A percentile compares a stretch with the other conserved stretches of the same genome.
phyloP scores from a whole-genome alignment of 2,888 invertebrate species.

The Acronicta leporina region DNA sequence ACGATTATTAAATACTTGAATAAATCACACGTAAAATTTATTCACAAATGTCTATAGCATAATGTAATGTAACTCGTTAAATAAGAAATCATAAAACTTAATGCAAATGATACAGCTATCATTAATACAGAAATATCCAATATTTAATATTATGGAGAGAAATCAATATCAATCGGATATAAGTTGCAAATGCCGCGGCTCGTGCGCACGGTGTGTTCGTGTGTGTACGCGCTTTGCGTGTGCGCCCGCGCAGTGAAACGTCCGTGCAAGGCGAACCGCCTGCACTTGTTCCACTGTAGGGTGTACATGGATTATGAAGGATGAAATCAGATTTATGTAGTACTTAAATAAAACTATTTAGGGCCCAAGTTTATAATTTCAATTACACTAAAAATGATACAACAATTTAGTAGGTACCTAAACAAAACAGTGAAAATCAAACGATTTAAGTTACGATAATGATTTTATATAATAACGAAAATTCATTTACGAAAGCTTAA shows the following conservation, averaged over 20 bases:
- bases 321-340: neutral
- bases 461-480: no score
- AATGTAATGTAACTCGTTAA: neutral
- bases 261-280: slow-evolving; percentile 81
- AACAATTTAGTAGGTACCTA: no score
- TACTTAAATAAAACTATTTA: neutral
- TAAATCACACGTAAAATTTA: neutral
- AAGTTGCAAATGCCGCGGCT: slow-evolving; percentile 44
- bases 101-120: slow-evolving; percentile 35
- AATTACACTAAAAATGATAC: no score
- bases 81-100: slow-evolving; percentile 5
- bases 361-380: no score
- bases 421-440: no score
- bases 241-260: slow-evolving; percentile 71
- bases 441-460: no score
- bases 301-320: slow-evolving; percentile 51
- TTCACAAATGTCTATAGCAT: neutral
- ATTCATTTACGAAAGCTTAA: no score
- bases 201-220: slow-evolving; percentile 19
- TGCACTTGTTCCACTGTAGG: slow-evolving; percentile 69
- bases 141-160: slow-evolving; percentile 50
- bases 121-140: slow-evolving; percentile 40
- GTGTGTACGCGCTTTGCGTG: slow-evolving; percentile 16
- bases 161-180: slow-evolving; percentile 54
- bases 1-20: neutral